Percentiles rank a stretch among this genome's conserved stretches.
These are phyloP conservation scores for Paralinhomoeus sp. DNA, from an alignment of 2,888 invertebrate genomes.

Conservation along the genomic window DNA sequence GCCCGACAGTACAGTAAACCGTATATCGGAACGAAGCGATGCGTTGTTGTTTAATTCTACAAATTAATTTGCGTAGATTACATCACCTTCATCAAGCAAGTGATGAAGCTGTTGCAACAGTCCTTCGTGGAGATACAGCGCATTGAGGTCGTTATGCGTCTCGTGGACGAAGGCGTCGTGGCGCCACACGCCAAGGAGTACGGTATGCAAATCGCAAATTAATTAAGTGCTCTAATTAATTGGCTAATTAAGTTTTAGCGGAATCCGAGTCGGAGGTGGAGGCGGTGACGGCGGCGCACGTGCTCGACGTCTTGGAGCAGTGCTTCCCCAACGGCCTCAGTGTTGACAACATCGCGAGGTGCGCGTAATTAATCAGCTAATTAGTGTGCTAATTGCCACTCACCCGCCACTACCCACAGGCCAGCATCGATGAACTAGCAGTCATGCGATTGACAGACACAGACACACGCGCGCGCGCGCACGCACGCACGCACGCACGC, in stretches of 20 bases:
- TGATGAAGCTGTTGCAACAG: slow-evolving; percentile 75
- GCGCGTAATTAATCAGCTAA: slow-evolving; percentile 6
- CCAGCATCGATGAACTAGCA: too few species aligned
- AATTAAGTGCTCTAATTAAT: too few species aligned
- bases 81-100: slow-evolving; percentile 90
- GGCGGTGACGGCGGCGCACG: slow-evolving; percentile 55
- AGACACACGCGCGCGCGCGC: too few species aligned
- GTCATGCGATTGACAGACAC: too few species aligned
- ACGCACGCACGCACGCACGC: too few species aligned
- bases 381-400: too few species aligned
- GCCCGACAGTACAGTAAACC: too few species aligned
- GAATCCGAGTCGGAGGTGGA: slow-evolving; percentile 21
- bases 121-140: slow-evolving; percentile 51
- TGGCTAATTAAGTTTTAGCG: too few species aligned
- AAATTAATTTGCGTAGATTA: slow-evolving; percentile 74
- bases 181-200: slow-evolving; percentile 21
- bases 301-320: slow-evolving; percentile 82
- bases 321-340: slow-evolving; percentile 91
- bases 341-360: slow-evolving; percentile 58
- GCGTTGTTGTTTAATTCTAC: too few species aligned
- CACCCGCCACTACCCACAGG: too few species aligned
- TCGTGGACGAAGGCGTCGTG: slow-evolving; percentile 37
- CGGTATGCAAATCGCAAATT: too few species aligned
- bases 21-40: too few species aligned
- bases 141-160: slow-evolving; percentile 69